Percentiles rank a stretch among this genome's conserved stretches.
These are phyloP conservation scores for Mesorhabditis belari DNA, from an alignment of 2,888 invertebrate genomes.

Conservation along the genomic window DNA sequence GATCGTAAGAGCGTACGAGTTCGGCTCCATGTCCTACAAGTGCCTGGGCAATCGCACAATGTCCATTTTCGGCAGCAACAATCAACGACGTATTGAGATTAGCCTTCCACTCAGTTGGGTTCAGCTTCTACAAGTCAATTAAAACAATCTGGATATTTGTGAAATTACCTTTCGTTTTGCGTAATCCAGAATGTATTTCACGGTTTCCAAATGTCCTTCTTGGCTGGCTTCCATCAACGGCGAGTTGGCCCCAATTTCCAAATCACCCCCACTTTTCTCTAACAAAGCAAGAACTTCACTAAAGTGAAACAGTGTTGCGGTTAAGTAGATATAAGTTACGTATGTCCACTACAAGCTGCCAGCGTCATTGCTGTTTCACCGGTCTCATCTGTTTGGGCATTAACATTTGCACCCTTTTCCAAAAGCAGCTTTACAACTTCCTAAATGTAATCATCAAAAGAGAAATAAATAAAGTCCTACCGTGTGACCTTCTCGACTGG, in stretches of 20 bases:
- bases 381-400: conserved; percentile 96
- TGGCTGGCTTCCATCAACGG: conserved; percentile 98
- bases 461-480: conserved; percentile 4
- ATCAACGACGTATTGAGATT: conserved; percentile 75
- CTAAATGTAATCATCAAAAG: not conserved
- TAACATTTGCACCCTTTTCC: conserved; percentile 73
- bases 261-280: conserved; percentile 85
- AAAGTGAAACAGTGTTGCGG: conserved; percentile 6
- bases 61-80: conserved; percentile 96
- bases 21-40: conserved; percentile 82
- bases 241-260: conserved; percentile 87
- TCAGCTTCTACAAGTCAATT: not conserved
- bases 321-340: conserved; percentile 10
- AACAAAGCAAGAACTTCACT: conserved; percentile 85
- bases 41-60: conserved; percentile 89
- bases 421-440: conserved; percentile 91
- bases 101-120: not conserved
- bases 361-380: conserved; percentile 90
- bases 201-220: conserved; percentile 89
- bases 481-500: conserved; percentile 85
- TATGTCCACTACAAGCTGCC: conserved; percentile 82
- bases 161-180: too few relatives aligned
- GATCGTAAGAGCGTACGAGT: conserved; percentile 61
- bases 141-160: conserved; percentile 77
- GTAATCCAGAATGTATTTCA: conserved; percentile 57